These are phyloP conservation scores for Prietella phreatophila DNA, from an alignment of 2,113 vertebrate genomes.

Conservation along the genomic window DNA sequence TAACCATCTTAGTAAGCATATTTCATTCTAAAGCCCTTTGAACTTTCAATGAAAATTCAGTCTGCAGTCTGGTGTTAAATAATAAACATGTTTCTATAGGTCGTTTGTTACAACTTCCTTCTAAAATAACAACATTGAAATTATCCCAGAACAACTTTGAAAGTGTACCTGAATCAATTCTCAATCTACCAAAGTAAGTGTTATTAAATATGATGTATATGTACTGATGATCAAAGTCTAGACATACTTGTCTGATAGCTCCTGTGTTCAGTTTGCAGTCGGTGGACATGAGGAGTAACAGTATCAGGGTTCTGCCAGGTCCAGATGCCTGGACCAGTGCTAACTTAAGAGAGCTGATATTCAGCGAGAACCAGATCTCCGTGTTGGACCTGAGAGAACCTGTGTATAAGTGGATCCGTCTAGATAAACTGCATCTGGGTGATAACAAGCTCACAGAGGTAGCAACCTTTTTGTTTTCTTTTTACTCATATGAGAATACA, in stretches of 20 bases:
- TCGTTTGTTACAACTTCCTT: conserved; percentile 74
- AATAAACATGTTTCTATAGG: conserved; percentile 65
- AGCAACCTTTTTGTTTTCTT: conserved; percentile 10
- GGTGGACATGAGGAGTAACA: conserved; percentile 87
- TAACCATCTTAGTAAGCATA: conserved; percentile 83
- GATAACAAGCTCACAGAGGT: conserved; percentile 90
- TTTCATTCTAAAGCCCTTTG: not conserved
- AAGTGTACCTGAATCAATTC: conserved; percentile 76
- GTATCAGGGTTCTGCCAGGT: conserved; percentile 76
- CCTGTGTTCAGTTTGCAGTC: conserved; percentile 77
- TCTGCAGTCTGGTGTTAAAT: not conserved
- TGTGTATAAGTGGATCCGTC: conserved; percentile 78
- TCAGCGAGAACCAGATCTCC: conserved; percentile 85
- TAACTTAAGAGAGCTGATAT: conserved; percentile 87
- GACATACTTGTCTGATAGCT: not conserved
- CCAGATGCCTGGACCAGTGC: conserved; percentile 81
- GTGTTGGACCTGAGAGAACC: conserved; percentile 82
- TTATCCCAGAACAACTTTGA: conserved; percentile 84
- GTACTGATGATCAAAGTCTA: not conserved
- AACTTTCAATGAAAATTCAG: not conserved
- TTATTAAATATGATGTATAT: not conserved
- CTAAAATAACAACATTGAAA: conserved; percentile 83
- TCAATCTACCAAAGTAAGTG: conserved; percentile 86
- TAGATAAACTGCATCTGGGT: conserved; percentile 90
- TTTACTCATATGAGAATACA: not conserved